These are phyloP conservation scores for Taenaris catops DNA, from an alignment of 2,888 invertebrate genomes.

Conservation along the genomic window DNA sequence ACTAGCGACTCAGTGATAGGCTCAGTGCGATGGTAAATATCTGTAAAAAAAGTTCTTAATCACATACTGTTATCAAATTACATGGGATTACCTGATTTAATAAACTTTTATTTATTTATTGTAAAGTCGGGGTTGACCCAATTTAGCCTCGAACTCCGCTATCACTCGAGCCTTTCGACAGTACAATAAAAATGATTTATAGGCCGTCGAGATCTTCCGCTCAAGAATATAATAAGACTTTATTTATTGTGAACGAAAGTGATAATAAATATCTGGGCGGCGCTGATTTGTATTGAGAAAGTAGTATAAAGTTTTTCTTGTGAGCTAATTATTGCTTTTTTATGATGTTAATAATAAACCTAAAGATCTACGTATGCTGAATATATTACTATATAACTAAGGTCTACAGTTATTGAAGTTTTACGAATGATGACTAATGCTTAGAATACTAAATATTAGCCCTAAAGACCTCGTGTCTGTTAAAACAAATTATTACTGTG, in stretches of 20 bases:
- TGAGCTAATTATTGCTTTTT: conserved; percentile 1
- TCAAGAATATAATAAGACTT: conserved; percentile 69
- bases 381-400: too few relatives aligned
- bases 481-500: too few relatives aligned
- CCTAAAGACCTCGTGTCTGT: too few relatives aligned
- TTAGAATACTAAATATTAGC: too few relatives aligned
- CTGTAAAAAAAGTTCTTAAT: too few relatives aligned
- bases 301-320: conserved; percentile 9
- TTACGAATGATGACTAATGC: too few relatives aligned
- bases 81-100: neutral
- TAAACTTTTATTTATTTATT: conserved; percentile 34
- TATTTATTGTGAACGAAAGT: conserved; percentile 61
- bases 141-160: conserved; percentile 55
- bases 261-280: conserved; percentile 59
- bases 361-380: too few relatives aligned
- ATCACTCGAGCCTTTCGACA: conserved; percentile 62
- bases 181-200: conserved; percentile 75
- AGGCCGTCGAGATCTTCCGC: conserved; percentile 57
- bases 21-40: too few relatives aligned
- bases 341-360: too few relatives aligned
- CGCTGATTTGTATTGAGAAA: conserved; percentile 37
- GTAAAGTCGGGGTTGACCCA: conserved; percentile 48
- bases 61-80: too few relatives aligned
- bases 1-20: too few relatives aligned
- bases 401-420: too few relatives aligned